phyloP scores from a whole-genome alignment of 2,888 invertebrate species.

The Prosapia bicincta region DNA sequence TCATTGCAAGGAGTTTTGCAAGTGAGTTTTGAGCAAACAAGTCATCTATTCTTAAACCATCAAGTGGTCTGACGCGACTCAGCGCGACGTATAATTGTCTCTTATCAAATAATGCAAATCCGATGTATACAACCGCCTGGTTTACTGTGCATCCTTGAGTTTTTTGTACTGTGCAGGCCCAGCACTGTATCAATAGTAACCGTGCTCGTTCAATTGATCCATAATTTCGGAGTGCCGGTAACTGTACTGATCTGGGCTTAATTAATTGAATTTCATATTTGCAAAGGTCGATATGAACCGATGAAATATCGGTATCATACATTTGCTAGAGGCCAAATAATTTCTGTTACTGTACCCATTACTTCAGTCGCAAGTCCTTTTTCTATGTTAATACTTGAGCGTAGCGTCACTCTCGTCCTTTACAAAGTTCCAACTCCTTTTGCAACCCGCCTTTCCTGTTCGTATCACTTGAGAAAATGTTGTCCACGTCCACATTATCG shows the following conservation, averaged over 20 bases:
- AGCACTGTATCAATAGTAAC: too few species aligned
- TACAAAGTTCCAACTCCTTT: constrained; percentile 32
- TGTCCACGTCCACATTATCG: background rate
- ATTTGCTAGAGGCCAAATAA: constrained; percentile 30
- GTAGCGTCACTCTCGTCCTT: constrained; percentile 37
- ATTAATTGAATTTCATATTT: constrained; percentile 34
- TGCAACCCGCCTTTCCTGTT: constrained; percentile 36
- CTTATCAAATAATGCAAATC: too few species aligned
- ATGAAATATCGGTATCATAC: constrained; percentile 22
- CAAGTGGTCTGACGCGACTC: too few species aligned
- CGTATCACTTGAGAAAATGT: constrained; percentile 30
- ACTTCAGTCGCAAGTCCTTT: constrained; percentile 37
- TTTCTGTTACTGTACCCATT: constrained; percentile 34
- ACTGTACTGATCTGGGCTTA: constrained; percentile 27
- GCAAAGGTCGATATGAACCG: constrained; percentile 12
- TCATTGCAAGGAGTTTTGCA: too few species aligned
- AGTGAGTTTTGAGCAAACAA: background rate
- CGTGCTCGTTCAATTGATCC: background rate
- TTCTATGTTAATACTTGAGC: constrained; percentile 36
- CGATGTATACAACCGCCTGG: constrained; percentile 26
- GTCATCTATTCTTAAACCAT: too few species aligned
- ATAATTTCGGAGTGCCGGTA: constrained; percentile 21
- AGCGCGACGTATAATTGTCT: too few species aligned
- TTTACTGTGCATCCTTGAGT: too few species aligned
- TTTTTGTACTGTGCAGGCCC: too few species aligned